Evolutionary conservation across 2,113 vertebrate species (phyloP).

Genomic region (Mobula hypostoma): DNA sequence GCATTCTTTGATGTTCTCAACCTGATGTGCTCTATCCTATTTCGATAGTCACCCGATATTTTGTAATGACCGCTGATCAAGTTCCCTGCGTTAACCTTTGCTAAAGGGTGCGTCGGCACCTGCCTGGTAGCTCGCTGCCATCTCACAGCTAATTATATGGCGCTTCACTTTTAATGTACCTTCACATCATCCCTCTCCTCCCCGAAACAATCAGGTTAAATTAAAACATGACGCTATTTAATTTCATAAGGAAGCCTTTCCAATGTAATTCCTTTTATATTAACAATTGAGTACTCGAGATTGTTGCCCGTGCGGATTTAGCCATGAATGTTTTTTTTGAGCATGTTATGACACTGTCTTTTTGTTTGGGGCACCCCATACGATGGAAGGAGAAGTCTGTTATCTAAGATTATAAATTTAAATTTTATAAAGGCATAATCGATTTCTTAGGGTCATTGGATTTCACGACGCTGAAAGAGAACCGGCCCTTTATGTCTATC

Average conservation of each 20-base stretch:
- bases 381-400: not conserved
- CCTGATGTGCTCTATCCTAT: not conserved
- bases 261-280: not conserved
- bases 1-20: not conserved
- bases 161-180: not conserved
- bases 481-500: too few species aligned
- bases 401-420: not conserved
- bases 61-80: not conserved
- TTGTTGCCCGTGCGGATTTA: not conserved
- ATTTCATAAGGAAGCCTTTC: not conserved
- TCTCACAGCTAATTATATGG: too few species aligned
- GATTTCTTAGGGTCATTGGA: too few species aligned
- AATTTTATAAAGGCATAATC: not conserved
- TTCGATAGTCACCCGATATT: not conserved
- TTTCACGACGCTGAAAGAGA: too few species aligned
- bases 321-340: not conserved
- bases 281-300: not conserved
- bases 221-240: not conserved
- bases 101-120: not conserved
- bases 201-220: not conserved
- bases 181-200: not conserved
- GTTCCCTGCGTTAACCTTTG: not conserved
- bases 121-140: not conserved
- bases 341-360: too few species aligned
- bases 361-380: not conserved